Evolutionary conservation across 2,888 invertebrate genomes (phyloP).

Genomic region (Polia nebulosa): DNA sequence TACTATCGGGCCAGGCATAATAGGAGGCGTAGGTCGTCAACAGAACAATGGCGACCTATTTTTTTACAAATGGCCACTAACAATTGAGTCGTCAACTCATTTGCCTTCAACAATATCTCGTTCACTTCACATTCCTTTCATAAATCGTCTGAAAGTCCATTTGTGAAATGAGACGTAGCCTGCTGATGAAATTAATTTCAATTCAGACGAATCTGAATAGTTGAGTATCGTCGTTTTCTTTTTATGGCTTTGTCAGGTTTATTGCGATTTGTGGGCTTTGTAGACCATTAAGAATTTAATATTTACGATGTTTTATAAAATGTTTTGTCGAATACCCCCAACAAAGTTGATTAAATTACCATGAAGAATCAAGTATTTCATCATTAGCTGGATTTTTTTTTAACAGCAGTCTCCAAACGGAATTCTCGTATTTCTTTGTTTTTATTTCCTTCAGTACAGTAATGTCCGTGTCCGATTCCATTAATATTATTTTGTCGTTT

Average conservation of each 20-base stretch:
- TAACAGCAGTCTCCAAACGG: neutral
- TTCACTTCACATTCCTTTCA: slow-evolving; percentile 78
- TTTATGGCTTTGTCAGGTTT: slow-evolving; percentile 47
- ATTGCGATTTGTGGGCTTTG: slow-evolving; percentile 36
- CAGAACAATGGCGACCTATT: slow-evolving; percentile 83
- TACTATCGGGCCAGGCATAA: slow-evolving; percentile 67
- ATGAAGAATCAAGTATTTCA: slow-evolving; percentile 13
- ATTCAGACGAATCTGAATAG: slow-evolving; percentile 65
- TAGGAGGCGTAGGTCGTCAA: slow-evolving; percentile 78
- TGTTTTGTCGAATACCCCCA: slow-evolving; percentile 4
- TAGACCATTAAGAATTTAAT: slow-evolving; percentile 21
- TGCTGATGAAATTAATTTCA: slow-evolving; percentile 67
- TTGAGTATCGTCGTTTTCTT: slow-evolving; percentile 49
- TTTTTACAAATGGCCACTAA: slow-evolving; percentile 80
- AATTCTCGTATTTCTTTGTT: slow-evolving; percentile 12
- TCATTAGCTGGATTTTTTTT: slow-evolving; percentile 18
- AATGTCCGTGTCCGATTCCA: slow-evolving; percentile 21
- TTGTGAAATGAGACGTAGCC: slow-evolving; percentile 69
- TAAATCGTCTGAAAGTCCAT: slow-evolving; percentile 67
- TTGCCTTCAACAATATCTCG: slow-evolving; percentile 80
- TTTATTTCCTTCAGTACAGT: slow-evolving; percentile 30
- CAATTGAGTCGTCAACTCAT: slow-evolving; percentile 82
- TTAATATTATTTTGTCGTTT: slow-evolving; percentile 49
- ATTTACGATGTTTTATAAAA: slow-evolving; percentile 28
- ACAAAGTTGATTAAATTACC: slow-evolving; percentile 4